Base-by-base conservation (phyloP, 2,888 invertebrate genomes). In the Belgica antarctica region DNA sequence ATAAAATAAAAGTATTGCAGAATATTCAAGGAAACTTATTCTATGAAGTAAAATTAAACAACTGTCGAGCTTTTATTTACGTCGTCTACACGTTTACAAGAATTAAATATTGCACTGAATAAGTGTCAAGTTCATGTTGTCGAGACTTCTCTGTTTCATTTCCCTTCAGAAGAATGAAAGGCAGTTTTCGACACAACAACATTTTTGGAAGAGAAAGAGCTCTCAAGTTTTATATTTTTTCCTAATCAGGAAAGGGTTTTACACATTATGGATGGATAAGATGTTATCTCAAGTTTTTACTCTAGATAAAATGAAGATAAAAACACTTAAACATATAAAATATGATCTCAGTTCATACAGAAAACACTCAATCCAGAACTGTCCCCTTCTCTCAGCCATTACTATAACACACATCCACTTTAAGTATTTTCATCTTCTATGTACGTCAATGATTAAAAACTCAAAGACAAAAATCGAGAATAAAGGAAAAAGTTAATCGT, bases 141-240 rank as follows among this genome's bases (percentile, higher is more conserved):
- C 52, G 17, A 52, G 28, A 25, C 8, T 61, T 61, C 25, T 24
- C 10, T 10, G 61, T 61, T 61, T 61, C n/a, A n/a, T 61, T 22
- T 61, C 28, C 25, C 15, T 61, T 25, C 57, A n/a, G 57, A n/a
- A n/a, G n/a, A n/a, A n/a, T n/a, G n/a, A n/a, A n/a, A n/a, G n/a
- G n/a, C n/a, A n/a, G n/a, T n/a, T n/a, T n/a, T 61, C 25, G 27
- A 25, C 5, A 61, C 61, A 47, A 34, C 34, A 47, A 12, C 31
- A 47, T 47, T 66, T 66, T 66, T 66, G 65, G 65, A 66, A 66
- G n/a, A 46, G 65, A 66, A 66, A 66, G 65, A 66, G 65, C 65
- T 66, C 52, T 52, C 22, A 52, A 12, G 12, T 52, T 52, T 52
- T 52, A 52, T 52, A 52, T 2, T 52, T 52, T 52, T 22, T 22